These are phyloP conservation scores for Trachurus trachurus DNA, from an alignment of 2,797 vertebrate genomes.

Conservation along the genomic window DNA sequence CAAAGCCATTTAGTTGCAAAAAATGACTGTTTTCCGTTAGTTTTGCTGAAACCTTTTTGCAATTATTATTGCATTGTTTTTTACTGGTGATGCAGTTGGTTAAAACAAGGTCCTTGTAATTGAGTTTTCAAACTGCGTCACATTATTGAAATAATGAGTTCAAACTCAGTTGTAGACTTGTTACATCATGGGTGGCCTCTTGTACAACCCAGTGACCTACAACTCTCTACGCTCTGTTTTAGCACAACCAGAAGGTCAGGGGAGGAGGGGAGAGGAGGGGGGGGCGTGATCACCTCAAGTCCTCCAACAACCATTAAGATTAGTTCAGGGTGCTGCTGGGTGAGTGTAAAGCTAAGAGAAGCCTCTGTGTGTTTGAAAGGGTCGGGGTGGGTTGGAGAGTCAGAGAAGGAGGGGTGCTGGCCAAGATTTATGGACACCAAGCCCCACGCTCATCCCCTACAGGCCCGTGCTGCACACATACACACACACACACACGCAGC, in stretches of 20 bases:
- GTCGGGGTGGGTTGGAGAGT: constrained; percentile 62
- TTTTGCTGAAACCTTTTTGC: background rate
- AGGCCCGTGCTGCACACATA: constrained; percentile 64
- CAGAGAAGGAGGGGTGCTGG: constrained; percentile 60
- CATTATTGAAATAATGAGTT: background rate
- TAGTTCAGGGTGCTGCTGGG: constrained; percentile 76
- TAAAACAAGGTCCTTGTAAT: background rate
- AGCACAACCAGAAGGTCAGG: constrained; percentile 58
- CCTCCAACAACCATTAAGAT: constrained; percentile 77
- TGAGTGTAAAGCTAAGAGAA: constrained; percentile 73
- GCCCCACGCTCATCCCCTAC: constrained; percentile 70
- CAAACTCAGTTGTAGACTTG: constrained; percentile 1
- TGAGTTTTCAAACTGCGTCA: background rate
- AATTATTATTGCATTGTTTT: background rate
- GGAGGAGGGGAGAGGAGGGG: background rate
- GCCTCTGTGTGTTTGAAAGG: constrained; percentile 60
- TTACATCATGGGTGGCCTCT: constrained; percentile 65
- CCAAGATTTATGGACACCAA: constrained; percentile 82
- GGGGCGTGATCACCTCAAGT: constrained; percentile 66
- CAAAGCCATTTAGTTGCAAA: background rate
- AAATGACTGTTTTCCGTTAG: background rate
- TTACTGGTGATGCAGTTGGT: background rate
- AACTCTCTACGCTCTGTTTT: constrained; percentile 52
- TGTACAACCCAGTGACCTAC: constrained; percentile 44
- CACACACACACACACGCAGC: no score